Evolutionary conservation across 1,140 invertebrate species (phyloP).

Genomic region (Trypoxylus dichotomus): DNA sequence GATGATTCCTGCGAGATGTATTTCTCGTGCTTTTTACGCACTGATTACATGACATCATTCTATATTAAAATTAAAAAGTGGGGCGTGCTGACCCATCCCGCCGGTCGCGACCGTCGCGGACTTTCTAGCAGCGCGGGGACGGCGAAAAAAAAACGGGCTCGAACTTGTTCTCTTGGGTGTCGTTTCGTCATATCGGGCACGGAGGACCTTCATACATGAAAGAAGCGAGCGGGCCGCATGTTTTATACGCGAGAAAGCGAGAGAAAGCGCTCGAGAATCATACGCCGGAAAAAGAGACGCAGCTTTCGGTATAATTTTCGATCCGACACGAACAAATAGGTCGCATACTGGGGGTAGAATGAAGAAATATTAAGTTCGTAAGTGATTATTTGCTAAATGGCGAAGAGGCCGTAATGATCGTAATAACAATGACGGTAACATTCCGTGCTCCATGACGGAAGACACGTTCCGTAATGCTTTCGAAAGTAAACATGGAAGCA

Average conservation of each 20-base stretch:
- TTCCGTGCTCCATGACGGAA: too few relatives aligned
- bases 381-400: constrained; percentile 11
- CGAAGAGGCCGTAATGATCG: neutral
- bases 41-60: constrained; percentile 23
- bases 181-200: constrained; percentile 20
- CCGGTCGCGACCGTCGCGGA: neutral
- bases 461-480: too few relatives aligned
- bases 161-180: constrained; percentile 12
- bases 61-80: constrained; percentile 24
- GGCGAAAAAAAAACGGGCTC: constrained; percentile 1
- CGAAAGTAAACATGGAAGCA: too few relatives aligned
- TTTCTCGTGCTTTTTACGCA: constrained; percentile 15
- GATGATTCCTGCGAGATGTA: constrained; percentile 18
- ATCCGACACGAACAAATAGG: constrained; percentile 11
- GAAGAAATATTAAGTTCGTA: constrained; percentile 14
- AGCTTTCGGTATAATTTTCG: neutral
- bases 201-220: constrained; percentile 9
- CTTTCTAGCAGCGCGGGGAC: neutral
- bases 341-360: neutral
- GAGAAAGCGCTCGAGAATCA: neutral
- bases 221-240: neutral
- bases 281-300: neutral
- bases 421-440: neutral
- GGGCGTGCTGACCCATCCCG: constrained; percentile 2
- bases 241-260: neutral